Percentiles rank a stretch among this genome's conserved stretches.
phyloP scores from a whole-genome alignment of 2,888 invertebrate genomes.

The Agrochola circellaris region DNA sequence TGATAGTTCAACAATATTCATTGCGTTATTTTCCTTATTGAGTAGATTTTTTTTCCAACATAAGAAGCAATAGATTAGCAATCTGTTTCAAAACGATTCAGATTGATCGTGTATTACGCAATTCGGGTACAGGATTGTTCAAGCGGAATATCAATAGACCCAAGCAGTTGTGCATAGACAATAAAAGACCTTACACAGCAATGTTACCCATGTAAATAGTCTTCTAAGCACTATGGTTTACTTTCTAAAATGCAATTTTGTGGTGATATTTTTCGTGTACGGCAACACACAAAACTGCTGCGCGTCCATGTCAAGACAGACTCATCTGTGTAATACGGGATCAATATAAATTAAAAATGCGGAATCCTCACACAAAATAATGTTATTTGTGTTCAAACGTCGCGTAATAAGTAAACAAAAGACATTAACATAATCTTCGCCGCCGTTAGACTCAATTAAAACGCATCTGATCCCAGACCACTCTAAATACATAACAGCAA shows the following conservation, averaged over 20 bases:
- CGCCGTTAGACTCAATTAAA: conserved; percentile 35
- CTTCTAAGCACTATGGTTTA: conserved; percentile 29
- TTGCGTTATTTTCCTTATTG: no score
- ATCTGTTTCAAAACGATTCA: no score
- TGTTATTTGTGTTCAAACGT: conserved; percentile 72
- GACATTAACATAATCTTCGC: conserved; percentile 50
- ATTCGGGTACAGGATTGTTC: no score
- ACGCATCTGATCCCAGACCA: conserved; percentile 58
- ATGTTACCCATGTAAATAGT: neutral
- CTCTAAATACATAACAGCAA: conserved; percentile 78
- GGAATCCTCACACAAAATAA: conserved; percentile 80
- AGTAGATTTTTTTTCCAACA: no score
- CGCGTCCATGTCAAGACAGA: conserved; percentile 89
- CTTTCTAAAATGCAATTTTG: conserved; percentile 61
- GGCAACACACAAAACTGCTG: conserved; percentile 84
- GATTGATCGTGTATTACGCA: no score
- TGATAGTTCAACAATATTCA: no score
- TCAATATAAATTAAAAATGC: conserved; percentile 88
- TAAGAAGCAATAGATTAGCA: no score
- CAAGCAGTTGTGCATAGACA: conserved; percentile 9
- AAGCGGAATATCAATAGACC: no score
- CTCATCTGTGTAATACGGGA: conserved; percentile 84
- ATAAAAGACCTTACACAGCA: neutral
- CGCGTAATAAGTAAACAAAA: conserved; percentile 58
- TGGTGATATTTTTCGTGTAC: conserved; percentile 54